These are phyloP conservation scores for Auanema sp. DNA, from an alignment of 2,888 invertebrate genomes.

Conservation along the genomic window DNA sequence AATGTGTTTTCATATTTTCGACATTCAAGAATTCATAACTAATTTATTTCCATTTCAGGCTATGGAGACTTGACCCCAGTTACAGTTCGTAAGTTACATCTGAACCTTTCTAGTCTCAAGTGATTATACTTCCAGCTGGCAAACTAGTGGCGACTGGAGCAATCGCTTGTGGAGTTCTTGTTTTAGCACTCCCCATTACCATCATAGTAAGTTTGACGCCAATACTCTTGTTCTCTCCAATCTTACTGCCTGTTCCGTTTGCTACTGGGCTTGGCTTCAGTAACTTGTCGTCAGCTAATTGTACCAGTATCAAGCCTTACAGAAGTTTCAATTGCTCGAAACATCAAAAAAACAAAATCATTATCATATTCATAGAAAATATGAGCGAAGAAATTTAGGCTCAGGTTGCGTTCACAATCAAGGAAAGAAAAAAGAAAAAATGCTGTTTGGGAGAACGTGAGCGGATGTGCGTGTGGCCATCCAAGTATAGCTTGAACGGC, in stretches of 20 bases:
- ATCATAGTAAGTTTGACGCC: slow-evolving; percentile 44
- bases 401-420: slow-evolving; percentile 45
- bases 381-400: slow-evolving; percentile 32
- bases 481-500: too few relatives aligned
- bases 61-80: slow-evolving; percentile 56
- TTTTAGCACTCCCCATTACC: slow-evolving; percentile 46
- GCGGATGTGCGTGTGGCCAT: not conserved
- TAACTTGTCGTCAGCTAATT: not conserved
- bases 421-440: slow-evolving; percentile 1
- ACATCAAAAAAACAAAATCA: too few relatives aligned
- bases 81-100: slow-evolving; percentile 48
- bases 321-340: too few relatives aligned
- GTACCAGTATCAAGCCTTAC: not conserved
- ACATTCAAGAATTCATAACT: not conserved
- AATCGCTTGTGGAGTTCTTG: slow-evolving; percentile 47
- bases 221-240: not conserved
- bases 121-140: slow-evolving; percentile 39
- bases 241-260: slow-evolving; percentile 7
- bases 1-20: not conserved
- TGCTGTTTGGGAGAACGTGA: not conserved
- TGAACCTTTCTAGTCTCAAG: too few relatives aligned
- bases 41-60: slow-evolving; percentile 29
- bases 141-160: slow-evolving; percentile 58
- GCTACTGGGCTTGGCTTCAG: not conserved
- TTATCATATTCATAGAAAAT: not conserved